Base-by-base conservation (phyloP, 2,113 vertebrate species). In the Oryzias celebensis region DNA sequence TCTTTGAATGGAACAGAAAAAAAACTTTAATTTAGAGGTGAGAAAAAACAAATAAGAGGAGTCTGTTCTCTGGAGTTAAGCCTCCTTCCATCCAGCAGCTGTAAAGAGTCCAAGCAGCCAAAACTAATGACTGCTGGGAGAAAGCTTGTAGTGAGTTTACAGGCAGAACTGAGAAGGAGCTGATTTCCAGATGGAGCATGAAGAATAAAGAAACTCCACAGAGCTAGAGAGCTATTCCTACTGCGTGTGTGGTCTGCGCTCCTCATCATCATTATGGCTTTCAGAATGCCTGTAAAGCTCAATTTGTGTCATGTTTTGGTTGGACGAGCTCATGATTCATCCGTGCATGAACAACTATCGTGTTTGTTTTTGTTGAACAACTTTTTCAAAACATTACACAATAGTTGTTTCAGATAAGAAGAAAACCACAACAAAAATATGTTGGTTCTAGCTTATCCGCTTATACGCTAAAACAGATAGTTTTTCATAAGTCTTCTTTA, bases 131-230 rank as follows among this genome's bases (percentile, higher is more conserved):
- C 20, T 66, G 31, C 47, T 77, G 80, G 69, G 58, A 70, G 73
- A 83, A 78, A 76, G 58, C 57, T 51, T 58, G 55, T 55, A 71
- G 68, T 78, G 58, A 70, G 67, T 78, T 83, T 77, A 78, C 60
- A 77, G 69, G 73, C 65, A 67, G 62, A 1, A 53, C 43, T 22
- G 48, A 73, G 53, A 69, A 73, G 22, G 42, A 85, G 65, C 58
- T 41, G 20, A 69, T 76, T 82, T 82, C 84, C 85, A 87, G 84
- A 85, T 87, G 85, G 73, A 28, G 6, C 58, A 51, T 26, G 59
- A 52, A 65, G 36, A 45, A 78, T 59, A 48, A 69, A 66, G 57
- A 43, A 43, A 67, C 63, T 70, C 70, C 68, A 72, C 54, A 73
- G 69, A 48, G 69, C 69, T 50, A 57, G 3, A 73, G 56, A 71